Percentiles rank a stretch among this genome's conserved stretches.
phyloP scores from a whole-genome alignment of 2,797 vertebrate species.

The Phrynocephalus vlangalii region DNA sequence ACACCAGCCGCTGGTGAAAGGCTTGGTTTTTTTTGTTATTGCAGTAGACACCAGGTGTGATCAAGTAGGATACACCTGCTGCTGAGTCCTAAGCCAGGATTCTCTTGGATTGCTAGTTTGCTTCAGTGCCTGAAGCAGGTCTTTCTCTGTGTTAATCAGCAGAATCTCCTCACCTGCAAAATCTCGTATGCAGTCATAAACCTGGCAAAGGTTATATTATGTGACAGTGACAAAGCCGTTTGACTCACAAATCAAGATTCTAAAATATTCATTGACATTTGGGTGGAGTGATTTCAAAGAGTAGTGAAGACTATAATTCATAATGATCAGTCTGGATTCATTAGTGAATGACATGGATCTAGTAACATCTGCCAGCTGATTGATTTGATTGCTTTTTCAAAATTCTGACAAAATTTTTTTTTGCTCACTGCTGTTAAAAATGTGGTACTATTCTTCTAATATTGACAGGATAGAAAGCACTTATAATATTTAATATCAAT shows the following conservation, averaged over 20 bases:
- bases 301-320: constrained; percentile 26
- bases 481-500: not conserved
- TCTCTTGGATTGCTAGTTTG: not conserved
- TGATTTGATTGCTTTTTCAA: constrained; percentile 16
- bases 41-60: not conserved
- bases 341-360: constrained; percentile 8
- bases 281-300: not conserved
- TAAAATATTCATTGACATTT: constrained; percentile 11
- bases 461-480: not conserved
- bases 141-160: not conserved
- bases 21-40: not conserved
- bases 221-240: not conserved
- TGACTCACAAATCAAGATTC: constrained; percentile 11
- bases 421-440: not conserved
- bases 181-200: not conserved
- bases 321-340: constrained; percentile 21
- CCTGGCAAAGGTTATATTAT: constrained; percentile 8
- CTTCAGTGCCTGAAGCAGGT: not conserved
- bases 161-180: not conserved
- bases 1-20: not conserved
- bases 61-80: not conserved
- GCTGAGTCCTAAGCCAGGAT: not conserved
- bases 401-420: not conserved
- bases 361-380: constrained; percentile 18
- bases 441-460: not conserved